phyloP scores from a whole-genome alignment of 2,113 vertebrate species.

The Chionis minor region DNA sequence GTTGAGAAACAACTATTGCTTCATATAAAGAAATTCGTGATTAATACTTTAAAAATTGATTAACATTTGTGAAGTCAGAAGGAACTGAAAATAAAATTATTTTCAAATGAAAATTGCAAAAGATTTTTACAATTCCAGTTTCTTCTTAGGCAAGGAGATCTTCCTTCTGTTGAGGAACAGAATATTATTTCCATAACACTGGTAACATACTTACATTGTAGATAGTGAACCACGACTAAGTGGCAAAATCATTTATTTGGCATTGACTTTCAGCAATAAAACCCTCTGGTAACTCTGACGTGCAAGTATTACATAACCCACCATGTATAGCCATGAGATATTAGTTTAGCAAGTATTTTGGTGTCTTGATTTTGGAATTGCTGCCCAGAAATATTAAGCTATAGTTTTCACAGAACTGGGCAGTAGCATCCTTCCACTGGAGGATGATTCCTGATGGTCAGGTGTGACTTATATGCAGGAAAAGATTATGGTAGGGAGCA shows the following conservation, averaged over 20 bases:
- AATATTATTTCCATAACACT: neutral
- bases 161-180: neutral
- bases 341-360: neutral
- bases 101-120: neutral
- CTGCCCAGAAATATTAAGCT: neutral
- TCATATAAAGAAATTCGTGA: neutral
- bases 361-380: neutral
- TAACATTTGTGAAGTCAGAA: neutral
- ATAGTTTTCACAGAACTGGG: neutral
- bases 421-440: neutral
- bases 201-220: neutral
- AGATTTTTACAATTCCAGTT: neutral
- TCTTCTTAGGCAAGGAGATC: neutral
- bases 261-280: neutral
- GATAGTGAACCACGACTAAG: neutral
- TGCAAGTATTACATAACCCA: neutral
- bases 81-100: neutral
- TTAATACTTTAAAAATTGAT: neutral
- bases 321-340: neutral
- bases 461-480: neutral
- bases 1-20: neutral
- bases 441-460: neutral
- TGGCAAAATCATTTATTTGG: neutral
- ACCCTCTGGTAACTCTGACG: neutral
- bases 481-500: neutral